These are phyloP conservation scores for Tanaodytes sp. DNA, from an alignment of 2,888 invertebrate genomes.

Conservation along the genomic window DNA sequence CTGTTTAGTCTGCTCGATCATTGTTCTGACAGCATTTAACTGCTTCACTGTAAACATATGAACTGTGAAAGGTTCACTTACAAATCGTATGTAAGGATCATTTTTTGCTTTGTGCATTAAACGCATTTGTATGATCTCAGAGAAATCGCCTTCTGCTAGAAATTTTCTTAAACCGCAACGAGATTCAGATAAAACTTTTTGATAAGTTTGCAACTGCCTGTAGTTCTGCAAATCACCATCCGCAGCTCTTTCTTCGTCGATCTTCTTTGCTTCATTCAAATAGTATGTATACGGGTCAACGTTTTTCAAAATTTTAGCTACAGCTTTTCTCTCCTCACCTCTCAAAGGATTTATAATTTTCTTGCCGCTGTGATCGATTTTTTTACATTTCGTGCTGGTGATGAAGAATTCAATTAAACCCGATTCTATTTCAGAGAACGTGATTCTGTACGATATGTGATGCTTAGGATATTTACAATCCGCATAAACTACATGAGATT, in stretches of 20 bases:
- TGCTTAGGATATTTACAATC: too few relatives aligned
- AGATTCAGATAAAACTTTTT: constrained; percentile 35
- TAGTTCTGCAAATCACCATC: constrained; percentile 19
- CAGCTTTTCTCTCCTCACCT: not conserved
- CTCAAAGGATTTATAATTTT: not conserved
- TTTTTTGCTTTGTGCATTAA: constrained; percentile 5
- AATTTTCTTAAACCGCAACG: constrained; percentile 14
- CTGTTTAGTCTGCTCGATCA: not conserved
- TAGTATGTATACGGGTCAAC: not conserved
- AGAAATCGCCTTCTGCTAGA: constrained; percentile 25
- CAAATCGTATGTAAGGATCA: constrained; percentile 27
- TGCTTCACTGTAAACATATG: constrained; percentile 7
- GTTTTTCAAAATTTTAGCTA: not conserved
- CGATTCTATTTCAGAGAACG: too few relatives aligned
- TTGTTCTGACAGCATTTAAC: constrained; percentile 10
- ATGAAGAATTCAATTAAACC: too few relatives aligned
- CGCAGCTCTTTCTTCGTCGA: not conserved
- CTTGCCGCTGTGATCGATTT: not conserved
- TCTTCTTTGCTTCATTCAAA: not conserved
- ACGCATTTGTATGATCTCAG: constrained; percentile 26
- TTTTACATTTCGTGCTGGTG: too few relatives aligned
- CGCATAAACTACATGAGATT: too few relatives aligned
- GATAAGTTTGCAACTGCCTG: constrained; percentile 14
- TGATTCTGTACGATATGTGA: too few relatives aligned
- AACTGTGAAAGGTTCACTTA: constrained; percentile 20